Evolutionary conservation across 2,797 vertebrate genomes (phyloP), one percentile per base, ranked within the genome.

Genomic region (Sebastes oblongus): DNA sequence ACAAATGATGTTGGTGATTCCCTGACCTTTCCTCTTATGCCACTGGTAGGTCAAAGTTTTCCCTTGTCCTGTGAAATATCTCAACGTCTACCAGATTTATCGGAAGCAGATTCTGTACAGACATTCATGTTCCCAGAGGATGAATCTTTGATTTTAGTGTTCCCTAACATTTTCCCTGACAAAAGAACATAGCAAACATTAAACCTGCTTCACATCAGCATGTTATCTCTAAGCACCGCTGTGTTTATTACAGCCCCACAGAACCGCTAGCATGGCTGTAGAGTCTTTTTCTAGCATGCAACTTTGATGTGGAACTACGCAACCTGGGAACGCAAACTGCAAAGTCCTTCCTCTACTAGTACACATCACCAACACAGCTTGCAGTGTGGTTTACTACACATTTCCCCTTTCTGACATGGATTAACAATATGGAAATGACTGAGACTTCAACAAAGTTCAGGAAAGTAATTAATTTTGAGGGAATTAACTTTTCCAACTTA

Each of bases 391-490:
- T 80, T 74, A n/a, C 10, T 29, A 61, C 56, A 80, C 58, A n/a
- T 66, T 52, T 10, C 10, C 52, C 25, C 67, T 67, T 66, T 80
- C 67, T 82, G 67, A 75, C 55, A 59, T 61, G 78, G 61, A 83
- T 80, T 80, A 80, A 80, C 86, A 87, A 82, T 84, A 87, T 85
- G 69, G 59, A 89, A 90, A 90, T 89, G 61, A 72, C 64, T 79
- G 58, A 75, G 75, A 73, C 68, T 83, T 58, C 24, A 66, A 67
- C 65, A 89, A 88, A 87, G 86, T 88, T 83, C 85, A 52, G n/a
- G 29, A 89, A 84, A 90, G 78, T 89, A 88, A 86, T 90, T 89
- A 75, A 88, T 89, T 87, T 87, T 87, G 74, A 89, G 81, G 83
- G 81, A 90, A 91, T 90, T 85, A 81, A 88, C 71, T 89, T 86